A percentile compares a stretch with the other conserved stretches of the same genome.
Evolutionary conservation across 2,888 invertebrate genomes (phyloP).

Genomic region (Tricholauxania praeusta): DNA sequence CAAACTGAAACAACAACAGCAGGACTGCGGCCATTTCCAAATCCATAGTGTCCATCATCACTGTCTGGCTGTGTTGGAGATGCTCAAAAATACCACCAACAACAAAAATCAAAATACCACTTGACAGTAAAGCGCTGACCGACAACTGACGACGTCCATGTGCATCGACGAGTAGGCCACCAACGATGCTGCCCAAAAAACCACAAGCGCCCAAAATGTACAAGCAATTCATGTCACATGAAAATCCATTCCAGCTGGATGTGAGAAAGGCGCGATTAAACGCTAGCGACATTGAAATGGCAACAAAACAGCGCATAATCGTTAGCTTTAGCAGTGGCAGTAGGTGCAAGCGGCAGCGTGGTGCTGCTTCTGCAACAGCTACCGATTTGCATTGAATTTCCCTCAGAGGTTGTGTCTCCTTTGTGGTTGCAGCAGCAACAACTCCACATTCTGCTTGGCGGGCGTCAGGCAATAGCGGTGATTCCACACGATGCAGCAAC

Average conservation of each 20-base stretch:
- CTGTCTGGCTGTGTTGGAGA: conserved; percentile 45
- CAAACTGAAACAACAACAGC: conserved; percentile 57
- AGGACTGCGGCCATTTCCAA: conserved; percentile 55
- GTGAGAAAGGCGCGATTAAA: conserved; percentile 60
- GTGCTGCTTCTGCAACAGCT: conserved; percentile 10
- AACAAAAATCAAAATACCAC: conserved; percentile 58
- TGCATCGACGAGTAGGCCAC: conserved; percentile 58
- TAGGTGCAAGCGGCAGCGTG: conserved; percentile 13
- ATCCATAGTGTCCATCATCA: conserved; percentile 52
- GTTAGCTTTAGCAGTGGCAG: conserved; percentile 57
- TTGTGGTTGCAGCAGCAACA: background rate
- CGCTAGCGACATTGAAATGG: conserved; percentile 57
- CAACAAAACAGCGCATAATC: conserved; percentile 56
- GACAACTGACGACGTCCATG: conserved; percentile 58
- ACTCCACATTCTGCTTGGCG: background rate
- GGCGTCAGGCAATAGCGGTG: conserved; percentile 53
- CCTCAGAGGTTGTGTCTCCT: background rate
- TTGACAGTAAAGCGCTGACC: conserved; percentile 55
- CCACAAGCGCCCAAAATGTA: conserved; percentile 59
- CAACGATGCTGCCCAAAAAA: conserved; percentile 57
- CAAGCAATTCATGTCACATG: conserved; percentile 58
- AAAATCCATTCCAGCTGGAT: conserved; percentile 57
- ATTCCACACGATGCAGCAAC: conserved; percentile 55
- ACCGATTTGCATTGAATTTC: conserved; percentile 44
- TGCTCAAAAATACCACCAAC: conserved; percentile 60